Evolutionary conservation across 2,888 invertebrate species (phyloP).

Genomic region (Orthosia gracilis): DNA sequence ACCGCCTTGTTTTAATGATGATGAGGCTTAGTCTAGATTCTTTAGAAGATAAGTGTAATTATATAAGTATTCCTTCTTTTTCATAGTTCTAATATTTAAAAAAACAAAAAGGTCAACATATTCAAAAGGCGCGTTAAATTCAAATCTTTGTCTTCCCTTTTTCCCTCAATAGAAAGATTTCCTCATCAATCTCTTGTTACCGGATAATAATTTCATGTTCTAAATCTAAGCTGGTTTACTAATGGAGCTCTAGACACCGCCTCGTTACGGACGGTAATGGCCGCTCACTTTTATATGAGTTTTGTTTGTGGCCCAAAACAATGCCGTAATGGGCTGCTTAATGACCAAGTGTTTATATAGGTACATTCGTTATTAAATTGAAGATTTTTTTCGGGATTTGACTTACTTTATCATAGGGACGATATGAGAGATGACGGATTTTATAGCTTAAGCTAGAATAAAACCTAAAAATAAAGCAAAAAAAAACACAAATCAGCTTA

Average conservation of each 20-base stretch:
- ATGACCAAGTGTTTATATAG: constrained; percentile 73
- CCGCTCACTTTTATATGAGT: constrained; percentile 77
- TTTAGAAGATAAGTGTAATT: background rate
- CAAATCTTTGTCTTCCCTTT: background rate
- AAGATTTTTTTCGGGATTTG: constrained; percentile 1
- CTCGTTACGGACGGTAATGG: constrained; percentile 78
- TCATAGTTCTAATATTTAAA: background rate
- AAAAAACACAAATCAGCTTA: background rate
- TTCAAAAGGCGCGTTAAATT: background rate
- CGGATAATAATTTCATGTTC: constrained; percentile 60
- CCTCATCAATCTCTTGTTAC: constrained; percentile 55
- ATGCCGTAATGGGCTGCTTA: constrained; percentile 74
- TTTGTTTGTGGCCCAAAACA: constrained; percentile 72
- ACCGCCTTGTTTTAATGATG: constrained; percentile 69
- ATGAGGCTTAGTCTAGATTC: too few species aligned
- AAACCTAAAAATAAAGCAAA: background rate
- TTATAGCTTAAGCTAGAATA: background rate
- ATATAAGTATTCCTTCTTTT: background rate
- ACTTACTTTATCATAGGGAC: background rate
- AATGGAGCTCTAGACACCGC: constrained; percentile 72
- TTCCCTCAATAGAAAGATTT: constrained; percentile 18
- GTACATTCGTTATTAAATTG: constrained; percentile 56
- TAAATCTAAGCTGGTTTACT: constrained; percentile 70
- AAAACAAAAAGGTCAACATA: background rate
- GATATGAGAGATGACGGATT: background rate